These are phyloP conservation scores for Drosophila pseudoobscura DNA, from an alignment of 1,140 invertebrate species.

Conservation along the genomic window DNA sequence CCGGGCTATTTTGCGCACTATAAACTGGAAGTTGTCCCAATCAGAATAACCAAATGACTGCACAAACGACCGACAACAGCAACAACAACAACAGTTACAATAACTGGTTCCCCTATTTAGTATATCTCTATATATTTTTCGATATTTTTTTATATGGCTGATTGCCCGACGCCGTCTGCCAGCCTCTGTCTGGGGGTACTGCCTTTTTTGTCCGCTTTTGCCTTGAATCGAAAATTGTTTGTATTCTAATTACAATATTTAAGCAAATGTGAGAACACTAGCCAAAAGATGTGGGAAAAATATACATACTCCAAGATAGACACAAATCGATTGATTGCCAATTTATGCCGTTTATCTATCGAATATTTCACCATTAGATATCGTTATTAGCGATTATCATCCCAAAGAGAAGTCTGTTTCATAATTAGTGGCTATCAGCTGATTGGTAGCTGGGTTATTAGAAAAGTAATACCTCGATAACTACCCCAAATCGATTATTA, in stretches of 20 bases:
- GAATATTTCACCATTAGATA: too few relatives aligned
- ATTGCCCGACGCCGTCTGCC: constrained; percentile 17
- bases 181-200: constrained; percentile 26
- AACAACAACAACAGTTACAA: constrained; percentile 55
- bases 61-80: constrained; percentile 27
- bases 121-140: constrained; percentile 40
- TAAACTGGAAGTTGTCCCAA: constrained; percentile 74
- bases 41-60: constrained; percentile 73
- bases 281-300: constrained; percentile 19
- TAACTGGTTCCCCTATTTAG: constrained; percentile 75
- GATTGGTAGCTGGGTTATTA: too few relatives aligned
- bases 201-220: constrained; percentile 53
- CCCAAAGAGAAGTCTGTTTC: too few relatives aligned
- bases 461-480: too few relatives aligned
- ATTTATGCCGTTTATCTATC: too few relatives aligned
- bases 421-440: too few relatives aligned
- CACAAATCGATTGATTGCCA: too few relatives aligned
- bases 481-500: too few relatives aligned
- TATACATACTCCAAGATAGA: too few relatives aligned
- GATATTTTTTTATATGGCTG: constrained; percentile 51
- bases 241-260: constrained; percentile 64
- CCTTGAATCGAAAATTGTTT: constrained; percentile 59
- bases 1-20: constrained; percentile 54
- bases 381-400: too few relatives aligned
- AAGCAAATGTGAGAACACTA: constrained; percentile 39